Conservation (phyloP, 2,888 invertebrate genomes). For the Eilema griseolum region DNA sequence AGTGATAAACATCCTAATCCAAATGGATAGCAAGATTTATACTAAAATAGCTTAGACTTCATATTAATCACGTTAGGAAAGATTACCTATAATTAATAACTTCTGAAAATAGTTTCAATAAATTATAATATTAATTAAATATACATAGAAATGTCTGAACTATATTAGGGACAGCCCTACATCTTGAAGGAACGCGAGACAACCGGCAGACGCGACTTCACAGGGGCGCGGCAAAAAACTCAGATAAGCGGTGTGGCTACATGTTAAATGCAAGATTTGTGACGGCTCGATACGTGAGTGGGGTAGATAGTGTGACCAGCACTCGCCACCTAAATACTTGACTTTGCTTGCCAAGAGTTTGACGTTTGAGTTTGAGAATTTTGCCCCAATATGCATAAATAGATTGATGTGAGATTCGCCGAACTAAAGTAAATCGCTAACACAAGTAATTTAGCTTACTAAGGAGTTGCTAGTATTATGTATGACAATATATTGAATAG, state of each 20-base stretch:
- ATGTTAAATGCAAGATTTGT: constrained; percentile 18
- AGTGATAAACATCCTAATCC: background rate
- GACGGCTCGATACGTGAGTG: constrained; percentile 13
- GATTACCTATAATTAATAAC: background rate
- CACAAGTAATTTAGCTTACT: background rate
- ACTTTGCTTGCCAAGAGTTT: constrained; percentile 36
- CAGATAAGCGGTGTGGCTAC: constrained; percentile 52
- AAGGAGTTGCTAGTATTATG: too few relatives aligned
- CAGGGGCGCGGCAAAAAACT: constrained; percentile 36
- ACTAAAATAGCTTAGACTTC: background rate
- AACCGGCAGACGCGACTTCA: constrained; percentile 25
- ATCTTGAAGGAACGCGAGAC: constrained; percentile 25
- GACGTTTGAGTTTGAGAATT: constrained; percentile 2
- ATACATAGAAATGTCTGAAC: background rate
- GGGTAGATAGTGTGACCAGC: constrained; percentile 21
- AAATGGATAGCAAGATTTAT: background rate
- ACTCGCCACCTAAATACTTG: constrained; percentile 23
- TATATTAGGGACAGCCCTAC: constrained; percentile 14
- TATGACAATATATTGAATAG: too few relatives aligned
- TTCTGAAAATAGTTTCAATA: background rate
- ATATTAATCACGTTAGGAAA: background rate
- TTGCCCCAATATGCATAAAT: constrained; percentile 1
- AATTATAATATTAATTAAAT: background rate
- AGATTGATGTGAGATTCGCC: background rate
- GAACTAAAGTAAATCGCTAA: background rate